Evolutionary conservation across 2,113 vertebrate genomes (phyloP), one percentile per base, ranked within the genome.

Genomic region (Ophthalmotilapia sp.): DNA sequence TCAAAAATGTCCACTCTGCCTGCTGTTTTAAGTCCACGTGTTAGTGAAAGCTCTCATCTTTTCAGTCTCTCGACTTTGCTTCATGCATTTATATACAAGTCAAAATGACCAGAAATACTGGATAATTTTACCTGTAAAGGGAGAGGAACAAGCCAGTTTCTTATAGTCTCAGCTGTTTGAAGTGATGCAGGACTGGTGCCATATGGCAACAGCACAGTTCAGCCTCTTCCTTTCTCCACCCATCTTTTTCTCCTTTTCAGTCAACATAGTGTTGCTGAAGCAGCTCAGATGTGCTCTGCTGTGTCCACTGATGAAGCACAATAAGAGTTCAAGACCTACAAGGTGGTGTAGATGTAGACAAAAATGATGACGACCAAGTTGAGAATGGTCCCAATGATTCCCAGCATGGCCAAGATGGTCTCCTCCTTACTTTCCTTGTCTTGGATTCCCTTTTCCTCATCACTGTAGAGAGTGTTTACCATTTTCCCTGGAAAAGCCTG

Each of bases 321-420:
- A 13, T 38, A 29, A 53, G 11, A 80, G 55, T 54, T 54, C 2
- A 6, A 60, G 53, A 60, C 33, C 92, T 95, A 99, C 93, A 99
- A 92, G 0, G 98, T 99, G 81, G 98, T 99, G 95, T 99, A 99
- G 88, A 99, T 98, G 93, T 99, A 99, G 80, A 99, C 99, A 88
- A 99, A 99, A 91, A 99, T 99, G 86, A 99, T 99, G 85, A 99
- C 98, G 4, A 99, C 95, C 45, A 99, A 96, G 94, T 99, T 99
- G 83, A 99, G 97, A 90, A 99, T 97, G 89, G 99, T 99, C 93
- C 98, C 99, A 12, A 99, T 97, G 85, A 99, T 99, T 47, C 98
- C 99, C 92, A 99, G 95, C 97, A 99, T 97, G 19, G 99, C 99
- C 95, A 99, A 91, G 90, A 99, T 97, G 38, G 96, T 97, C 96